phyloP scores from a whole-genome alignment of 1,140 invertebrate species.

The Drosophila nigrodunni region DNA sequence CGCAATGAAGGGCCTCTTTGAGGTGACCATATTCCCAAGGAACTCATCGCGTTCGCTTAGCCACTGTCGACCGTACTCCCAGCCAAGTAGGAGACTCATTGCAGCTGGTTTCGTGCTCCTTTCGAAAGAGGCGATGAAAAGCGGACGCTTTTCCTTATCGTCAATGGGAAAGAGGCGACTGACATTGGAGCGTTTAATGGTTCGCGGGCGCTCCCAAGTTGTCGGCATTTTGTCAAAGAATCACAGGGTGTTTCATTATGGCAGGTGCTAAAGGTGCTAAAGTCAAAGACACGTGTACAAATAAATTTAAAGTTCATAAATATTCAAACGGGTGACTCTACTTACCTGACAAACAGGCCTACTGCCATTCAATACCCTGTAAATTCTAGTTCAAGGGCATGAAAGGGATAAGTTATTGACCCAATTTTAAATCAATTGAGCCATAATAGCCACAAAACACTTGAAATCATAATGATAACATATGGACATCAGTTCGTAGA shows the following conservation, averaged over 20 bases:
- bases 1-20: background rate
- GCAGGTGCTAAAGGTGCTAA: background rate
- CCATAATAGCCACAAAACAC: no score
- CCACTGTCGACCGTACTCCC: constrained; percentile 23
- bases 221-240: constrained; percentile 1
- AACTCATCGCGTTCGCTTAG: background rate
- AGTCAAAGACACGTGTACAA: background rate
- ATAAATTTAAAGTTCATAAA: background rate
- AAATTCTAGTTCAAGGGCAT: background rate
- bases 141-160: constrained; percentile 1
- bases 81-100: constrained; percentile 8
- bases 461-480: no score
- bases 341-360: constrained; percentile 1
- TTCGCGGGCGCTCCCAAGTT: background rate
- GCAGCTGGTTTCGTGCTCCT: background rate
- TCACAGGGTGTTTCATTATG: background rate
- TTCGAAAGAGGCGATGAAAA: constrained; percentile 20
- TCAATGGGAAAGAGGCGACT: constrained; percentile 12
- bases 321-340: background rate
- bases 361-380: background rate
- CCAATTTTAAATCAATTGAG: no score
- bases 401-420: background rate
- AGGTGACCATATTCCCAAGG: no score
- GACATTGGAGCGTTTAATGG: constrained; percentile 12
- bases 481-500: no score